Conservation (phyloP, 1,140 invertebrate species). For the Saccostrea echinata region DNA sequence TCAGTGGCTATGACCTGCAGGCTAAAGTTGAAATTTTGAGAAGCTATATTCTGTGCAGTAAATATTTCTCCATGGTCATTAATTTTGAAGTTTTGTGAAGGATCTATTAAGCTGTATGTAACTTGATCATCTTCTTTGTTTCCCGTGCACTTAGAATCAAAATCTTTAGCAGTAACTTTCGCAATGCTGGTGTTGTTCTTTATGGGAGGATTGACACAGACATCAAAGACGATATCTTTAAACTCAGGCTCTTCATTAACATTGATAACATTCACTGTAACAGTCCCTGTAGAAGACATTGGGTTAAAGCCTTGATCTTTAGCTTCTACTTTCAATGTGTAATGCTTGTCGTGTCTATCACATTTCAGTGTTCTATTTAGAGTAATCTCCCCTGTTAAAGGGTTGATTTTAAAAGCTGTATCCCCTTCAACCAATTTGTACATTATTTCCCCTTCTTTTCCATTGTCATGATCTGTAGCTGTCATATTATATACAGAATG, state of each 20-base stretch:
- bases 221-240: slow-evolving; percentile 37
- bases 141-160: background rate
- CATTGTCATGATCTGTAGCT: background rate
- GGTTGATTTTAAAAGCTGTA: background rate
- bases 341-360: background rate
- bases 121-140: slow-evolving; percentile 1
- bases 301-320: slow-evolving; percentile 39
- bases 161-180: slow-evolving; percentile 42
- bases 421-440: background rate
- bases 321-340: background rate
- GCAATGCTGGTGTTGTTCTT: background rate
- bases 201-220: slow-evolving; percentile 44
- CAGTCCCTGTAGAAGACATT: slow-evolving; percentile 46
- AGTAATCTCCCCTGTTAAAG: background rate
- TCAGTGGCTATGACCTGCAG: slow-evolving; percentile 41
- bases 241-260: slow-evolving; percentile 64
- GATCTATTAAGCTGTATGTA: background rate
- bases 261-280: slow-evolving; percentile 60
- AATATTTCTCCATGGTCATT: slow-evolving; percentile 35
- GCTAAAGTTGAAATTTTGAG: background rate
- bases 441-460: background rate
- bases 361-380: background rate
- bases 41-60: background rate
- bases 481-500: background rate
- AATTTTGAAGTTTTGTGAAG: slow-evolving; percentile 41